Conservation (phyloP, 2,888 invertebrate species). For the Trichogramma evanescens region DNA sequence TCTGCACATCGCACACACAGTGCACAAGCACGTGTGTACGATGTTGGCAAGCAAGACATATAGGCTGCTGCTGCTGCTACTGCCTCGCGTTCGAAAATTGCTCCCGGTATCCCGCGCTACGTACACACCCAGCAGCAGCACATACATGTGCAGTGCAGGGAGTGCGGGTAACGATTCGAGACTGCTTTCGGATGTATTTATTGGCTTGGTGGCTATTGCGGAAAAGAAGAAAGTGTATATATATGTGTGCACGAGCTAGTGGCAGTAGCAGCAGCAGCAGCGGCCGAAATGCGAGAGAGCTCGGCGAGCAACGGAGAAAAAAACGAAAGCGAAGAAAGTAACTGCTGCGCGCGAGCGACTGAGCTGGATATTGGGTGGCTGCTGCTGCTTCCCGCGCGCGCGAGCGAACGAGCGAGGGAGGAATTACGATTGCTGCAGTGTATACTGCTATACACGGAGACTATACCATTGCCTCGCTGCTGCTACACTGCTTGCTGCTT, state of each 20-base stretch:
- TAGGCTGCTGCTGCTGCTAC: background rate
- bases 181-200: conserved; percentile 21
- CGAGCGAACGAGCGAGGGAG: background rate
- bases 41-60: conserved; percentile 6
- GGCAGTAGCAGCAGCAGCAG: too few relatives aligned
- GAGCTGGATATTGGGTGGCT: background rate
- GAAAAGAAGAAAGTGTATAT: background rate
- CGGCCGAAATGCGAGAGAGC: too few relatives aligned
- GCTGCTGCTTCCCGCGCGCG: background rate
- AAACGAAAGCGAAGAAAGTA: conserved; percentile 8
- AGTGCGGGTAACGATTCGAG: conserved; percentile 16
- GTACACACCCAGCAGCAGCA: conserved; percentile 2
- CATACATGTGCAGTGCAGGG: background rate
- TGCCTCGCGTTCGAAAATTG: conserved; percentile 7
- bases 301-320: too few relatives aligned
- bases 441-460: too few relatives aligned
- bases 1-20: too few relatives aligned
- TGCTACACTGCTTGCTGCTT: too few relatives aligned
- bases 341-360: background rate
- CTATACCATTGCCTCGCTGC: too few relatives aligned
- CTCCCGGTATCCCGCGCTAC: conserved; percentile 1
- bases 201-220: conserved; percentile 10
- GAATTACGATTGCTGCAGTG: conserved; percentile 3
- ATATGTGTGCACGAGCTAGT: too few relatives aligned
- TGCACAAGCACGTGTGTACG: background rate